Percentiles rank a stretch among this genome's conserved stretches.
Evolutionary conservation across 2,888 invertebrate species (phyloP).

Genomic region (Apomyelois bistriatella): DNA sequence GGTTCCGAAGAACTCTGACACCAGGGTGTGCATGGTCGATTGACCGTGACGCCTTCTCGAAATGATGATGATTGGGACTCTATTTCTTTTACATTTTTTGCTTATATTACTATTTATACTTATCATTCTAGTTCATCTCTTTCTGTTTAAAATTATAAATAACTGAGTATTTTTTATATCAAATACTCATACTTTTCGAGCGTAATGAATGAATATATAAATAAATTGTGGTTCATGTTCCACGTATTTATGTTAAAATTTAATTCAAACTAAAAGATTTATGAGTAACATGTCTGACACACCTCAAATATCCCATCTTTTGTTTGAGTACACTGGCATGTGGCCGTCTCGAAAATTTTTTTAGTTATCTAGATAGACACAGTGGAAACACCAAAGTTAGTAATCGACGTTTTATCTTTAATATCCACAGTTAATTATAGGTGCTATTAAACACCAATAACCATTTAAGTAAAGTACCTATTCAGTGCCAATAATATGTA

Average conservation of each 20-base stretch:
- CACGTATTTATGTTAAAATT: constrained; percentile 15
- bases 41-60: too few relatives aligned
- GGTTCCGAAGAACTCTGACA: too few relatives aligned
- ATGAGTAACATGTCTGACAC: constrained; percentile 1
- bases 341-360: background rate
- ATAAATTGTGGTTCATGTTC: background rate
- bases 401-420: too few relatives aligned
- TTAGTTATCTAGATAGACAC: background rate
- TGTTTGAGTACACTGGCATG: background rate
- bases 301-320: background rate
- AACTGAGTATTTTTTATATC: background rate
- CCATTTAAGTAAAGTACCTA: background rate
- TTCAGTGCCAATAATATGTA: background rate
- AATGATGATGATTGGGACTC: too few relatives aligned
- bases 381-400: background rate
- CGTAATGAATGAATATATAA: background rate
- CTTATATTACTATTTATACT: too few relatives aligned
- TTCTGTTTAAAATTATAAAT: too few relatives aligned
- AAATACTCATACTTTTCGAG: background rate
- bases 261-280: constrained; percentile 11
- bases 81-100: too few relatives aligned
- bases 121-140: too few relatives aligned
- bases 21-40: too few relatives aligned
- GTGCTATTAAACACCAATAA: background rate
- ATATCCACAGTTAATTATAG: background rate